Percentiles rank a stretch among this genome's conserved stretches.
Evolutionary conservation across 2,888 invertebrate genomes (phyloP).

Genomic region (Prosapia bicincta): DNA sequence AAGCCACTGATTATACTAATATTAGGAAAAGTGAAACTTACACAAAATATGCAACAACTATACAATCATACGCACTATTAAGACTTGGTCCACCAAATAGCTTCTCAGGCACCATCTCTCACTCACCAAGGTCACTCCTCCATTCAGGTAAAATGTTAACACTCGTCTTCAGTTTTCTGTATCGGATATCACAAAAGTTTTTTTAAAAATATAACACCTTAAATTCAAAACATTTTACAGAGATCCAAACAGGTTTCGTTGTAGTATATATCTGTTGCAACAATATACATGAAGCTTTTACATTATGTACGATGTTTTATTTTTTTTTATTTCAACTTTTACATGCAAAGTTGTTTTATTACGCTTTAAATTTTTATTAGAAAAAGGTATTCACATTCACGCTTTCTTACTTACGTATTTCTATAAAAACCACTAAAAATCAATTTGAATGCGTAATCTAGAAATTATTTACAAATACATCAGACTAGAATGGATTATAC

Average conservation of each 20-base stretch:
- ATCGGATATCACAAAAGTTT: conserved; percentile 2
- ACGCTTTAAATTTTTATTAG: conserved; percentile 11
- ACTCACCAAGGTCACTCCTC: conserved; percentile 4
- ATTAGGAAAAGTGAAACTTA: conserved; percentile 9
- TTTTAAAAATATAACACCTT: background rate
- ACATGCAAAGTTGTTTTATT: background rate
- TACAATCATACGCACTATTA: conserved; percentile 17
- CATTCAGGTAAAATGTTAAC: background rate
- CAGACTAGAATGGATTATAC: conserved; percentile 27
- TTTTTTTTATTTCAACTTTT: background rate
- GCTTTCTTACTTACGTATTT: conserved; percentile 4
- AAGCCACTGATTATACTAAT: conserved; percentile 16
- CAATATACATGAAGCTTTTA: background rate
- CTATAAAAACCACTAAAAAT: conserved; percentile 17
- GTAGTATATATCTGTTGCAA: background rate
- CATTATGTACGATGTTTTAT: background rate
- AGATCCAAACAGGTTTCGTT: conserved; percentile 6
- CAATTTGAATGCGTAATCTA: conserved; percentile 10
- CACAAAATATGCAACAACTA: background rate
- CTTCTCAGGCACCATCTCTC: conserved; percentile 25
- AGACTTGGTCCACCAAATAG: conserved; percentile 16
- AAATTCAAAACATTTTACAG: background rate
- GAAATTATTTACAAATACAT: conserved; percentile 20
- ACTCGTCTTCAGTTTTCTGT: background rate
- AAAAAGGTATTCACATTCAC: conserved; percentile 23